phyloP scores from a whole-genome alignment of 2,113 vertebrate genomes.

The Lates calcarifer region DNA sequence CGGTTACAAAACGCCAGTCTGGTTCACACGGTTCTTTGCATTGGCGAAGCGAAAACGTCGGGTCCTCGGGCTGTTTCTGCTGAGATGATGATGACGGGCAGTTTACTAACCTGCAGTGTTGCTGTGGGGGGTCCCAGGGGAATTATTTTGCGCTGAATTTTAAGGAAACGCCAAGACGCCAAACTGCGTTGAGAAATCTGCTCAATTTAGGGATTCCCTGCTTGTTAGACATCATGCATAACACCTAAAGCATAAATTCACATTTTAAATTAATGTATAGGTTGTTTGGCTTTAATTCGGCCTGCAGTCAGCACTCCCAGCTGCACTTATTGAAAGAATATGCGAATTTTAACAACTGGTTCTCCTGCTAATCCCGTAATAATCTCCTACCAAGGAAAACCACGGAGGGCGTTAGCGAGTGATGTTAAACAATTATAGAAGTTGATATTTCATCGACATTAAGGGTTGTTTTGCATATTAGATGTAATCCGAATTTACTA shows the following conservation, averaged over 20 bases:
- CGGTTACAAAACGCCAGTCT: conserved; percentile 63
- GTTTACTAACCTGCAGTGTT: background rate
- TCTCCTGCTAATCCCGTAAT: conserved; percentile 24
- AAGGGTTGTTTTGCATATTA: background rate
- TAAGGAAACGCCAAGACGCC: background rate
- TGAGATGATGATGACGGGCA: background rate
- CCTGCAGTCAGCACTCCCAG: background rate
- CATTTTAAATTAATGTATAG: rapidly evolving
- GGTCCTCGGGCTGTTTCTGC: background rate
- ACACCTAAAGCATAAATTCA: rapidly evolving
- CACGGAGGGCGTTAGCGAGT: conserved; percentile 13
- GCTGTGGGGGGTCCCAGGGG: background rate
- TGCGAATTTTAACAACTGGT: conserved; percentile 5
- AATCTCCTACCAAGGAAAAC: background rate
- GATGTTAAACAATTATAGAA: background rate
- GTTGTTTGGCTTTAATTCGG: background rate
- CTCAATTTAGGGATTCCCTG: background rate
- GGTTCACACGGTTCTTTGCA: conserved; percentile 1
- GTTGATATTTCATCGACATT: background rate
- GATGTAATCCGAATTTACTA: background rate
- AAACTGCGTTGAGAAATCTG: background rate
- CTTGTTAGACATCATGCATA: too few species aligned
- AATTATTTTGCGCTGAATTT: background rate
- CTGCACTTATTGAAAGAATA: background rate
- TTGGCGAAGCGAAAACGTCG: background rate